Base-by-base conservation (phyloP, 2,888 invertebrate genomes). In the Salticus scenicus region DNA sequence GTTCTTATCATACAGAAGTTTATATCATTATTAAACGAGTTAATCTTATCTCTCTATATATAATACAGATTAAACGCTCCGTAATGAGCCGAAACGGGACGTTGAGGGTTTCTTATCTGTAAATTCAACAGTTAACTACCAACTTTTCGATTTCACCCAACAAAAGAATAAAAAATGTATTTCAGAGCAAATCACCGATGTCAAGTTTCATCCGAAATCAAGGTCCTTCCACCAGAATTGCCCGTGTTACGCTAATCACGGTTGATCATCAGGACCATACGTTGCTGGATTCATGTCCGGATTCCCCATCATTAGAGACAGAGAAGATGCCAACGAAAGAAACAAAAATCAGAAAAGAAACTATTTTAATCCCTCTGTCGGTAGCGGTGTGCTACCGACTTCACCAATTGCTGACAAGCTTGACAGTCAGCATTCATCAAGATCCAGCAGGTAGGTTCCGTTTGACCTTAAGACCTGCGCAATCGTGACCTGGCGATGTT, bases 391-490 rank as follows among this genome's bases (percentile, higher is more conserved):
- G 79, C 72, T 72, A 73, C 79, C 71, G 71, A 57, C 70, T 63
- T 42, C 30, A 71, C 78, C 71, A 78, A 71, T 66, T 51, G 79
- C 42, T 79, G 47, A 64, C 72, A 69, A 30, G 17, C 64, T 14
- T 66, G 79, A 80, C 79, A 80, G 37, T 30, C 66, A 41, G 37
- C 73, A 80, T 80, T 47, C 67, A 80, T 80, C 79, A 73, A 66
- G 33, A n/a, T 30, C 24, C 24, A 5, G 57, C 24, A 57, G 77
- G 57, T 57, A 77, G 77, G 77, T 70, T 47, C 77, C 77, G 27
- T 77, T 69, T 77, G 77, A 70, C 77, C 77, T 27, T 24, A n/a
- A 42, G 24, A 20, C 57, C 57, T 5, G 57, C 37, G 57, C 57
- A 24, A 57, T 57, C 57, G 57, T 57, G 57, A n/a, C 31, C 31